Conservation (phyloP, 2,113 vertebrate species). For the Phrynocephalus versicolor region DNA sequence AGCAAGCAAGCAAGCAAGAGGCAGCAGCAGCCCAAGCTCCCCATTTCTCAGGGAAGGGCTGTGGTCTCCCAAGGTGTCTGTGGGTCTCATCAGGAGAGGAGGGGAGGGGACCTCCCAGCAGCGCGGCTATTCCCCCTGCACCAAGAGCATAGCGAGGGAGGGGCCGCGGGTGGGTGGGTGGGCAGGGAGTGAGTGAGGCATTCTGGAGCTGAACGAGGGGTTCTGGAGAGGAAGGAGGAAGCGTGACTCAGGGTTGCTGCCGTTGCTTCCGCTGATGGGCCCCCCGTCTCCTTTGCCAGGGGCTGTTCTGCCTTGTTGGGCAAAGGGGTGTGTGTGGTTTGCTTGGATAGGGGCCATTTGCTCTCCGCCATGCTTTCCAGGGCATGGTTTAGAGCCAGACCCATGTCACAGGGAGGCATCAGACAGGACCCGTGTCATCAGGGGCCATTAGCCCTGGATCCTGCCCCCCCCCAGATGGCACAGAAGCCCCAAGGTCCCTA, state of each 20-base stretch:
- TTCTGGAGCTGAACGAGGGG: neutral
- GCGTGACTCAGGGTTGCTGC: too few species aligned
- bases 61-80: too few species aligned
- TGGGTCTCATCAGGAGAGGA: neutral
- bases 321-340: too few species aligned
- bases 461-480: neutral
- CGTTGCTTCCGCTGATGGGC: too few species aligned
- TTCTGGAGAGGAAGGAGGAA: too few species aligned
- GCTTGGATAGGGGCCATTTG: too few species aligned
- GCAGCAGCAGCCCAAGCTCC: neutral
- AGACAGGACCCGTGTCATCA: neutral
- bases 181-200: neutral
- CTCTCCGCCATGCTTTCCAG: neutral
- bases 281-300: too few species aligned
- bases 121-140: neutral
- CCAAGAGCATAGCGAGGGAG: neutral
- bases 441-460: neutral
- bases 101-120: neutral
- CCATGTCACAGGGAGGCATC: neutral
- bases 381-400: neutral
- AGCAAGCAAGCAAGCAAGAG: neutral
- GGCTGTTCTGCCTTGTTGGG: too few species aligned
- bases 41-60: neutral
- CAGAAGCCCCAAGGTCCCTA: neutral
- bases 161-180: neutral